These are phyloP conservation scores for Leucosticte australis DNA, from an alignment of 2,113 vertebrate species.

Conservation along the genomic window DNA sequence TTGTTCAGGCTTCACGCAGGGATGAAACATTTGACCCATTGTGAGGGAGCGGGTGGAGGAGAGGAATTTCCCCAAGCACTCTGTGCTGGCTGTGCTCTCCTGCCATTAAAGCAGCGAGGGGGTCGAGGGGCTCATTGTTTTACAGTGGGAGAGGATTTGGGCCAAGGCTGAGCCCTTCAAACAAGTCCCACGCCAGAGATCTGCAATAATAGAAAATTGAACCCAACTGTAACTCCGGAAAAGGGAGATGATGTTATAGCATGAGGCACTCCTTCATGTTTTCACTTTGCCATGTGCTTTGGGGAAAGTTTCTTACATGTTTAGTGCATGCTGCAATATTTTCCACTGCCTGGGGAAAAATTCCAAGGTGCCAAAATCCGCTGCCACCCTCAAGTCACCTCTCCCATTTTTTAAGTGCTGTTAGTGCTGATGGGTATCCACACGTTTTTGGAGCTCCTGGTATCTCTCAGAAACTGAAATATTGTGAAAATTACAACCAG, in stretches of 20 bases:
- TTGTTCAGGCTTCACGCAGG: slow-evolving; percentile 11
- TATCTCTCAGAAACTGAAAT: slow-evolving; percentile 16
- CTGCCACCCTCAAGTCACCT: not conserved
- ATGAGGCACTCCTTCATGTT: not conserved
- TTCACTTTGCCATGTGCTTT: not conserved
- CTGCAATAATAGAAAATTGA: slow-evolving; percentile 29
- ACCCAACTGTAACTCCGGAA: not conserved
- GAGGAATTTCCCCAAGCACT: not conserved
- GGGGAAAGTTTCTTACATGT: not conserved
- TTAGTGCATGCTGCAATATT: not conserved
- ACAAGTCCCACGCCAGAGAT: slow-evolving; percentile 16
- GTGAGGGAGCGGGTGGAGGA: not conserved
- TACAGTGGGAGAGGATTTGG: not conserved
- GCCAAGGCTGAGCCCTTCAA: not conserved
- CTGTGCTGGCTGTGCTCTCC: not conserved
- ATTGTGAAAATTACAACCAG: slow-evolving; percentile 22
- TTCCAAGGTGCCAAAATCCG: not conserved
- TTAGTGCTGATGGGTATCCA: not conserved
- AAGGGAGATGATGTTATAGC: not conserved
- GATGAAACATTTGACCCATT: slow-evolving; percentile 29
- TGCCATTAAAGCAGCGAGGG: not conserved
- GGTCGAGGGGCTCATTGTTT: not conserved
- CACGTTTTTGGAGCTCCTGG: not conserved
- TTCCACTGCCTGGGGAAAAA: not conserved
- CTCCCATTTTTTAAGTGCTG: not conserved